A percentile compares a stretch with the other conserved stretches of the same genome.
phyloP scores from a whole-genome alignment of 2,888 invertebrate genomes.

The Dichetophora obliterata region DNA sequence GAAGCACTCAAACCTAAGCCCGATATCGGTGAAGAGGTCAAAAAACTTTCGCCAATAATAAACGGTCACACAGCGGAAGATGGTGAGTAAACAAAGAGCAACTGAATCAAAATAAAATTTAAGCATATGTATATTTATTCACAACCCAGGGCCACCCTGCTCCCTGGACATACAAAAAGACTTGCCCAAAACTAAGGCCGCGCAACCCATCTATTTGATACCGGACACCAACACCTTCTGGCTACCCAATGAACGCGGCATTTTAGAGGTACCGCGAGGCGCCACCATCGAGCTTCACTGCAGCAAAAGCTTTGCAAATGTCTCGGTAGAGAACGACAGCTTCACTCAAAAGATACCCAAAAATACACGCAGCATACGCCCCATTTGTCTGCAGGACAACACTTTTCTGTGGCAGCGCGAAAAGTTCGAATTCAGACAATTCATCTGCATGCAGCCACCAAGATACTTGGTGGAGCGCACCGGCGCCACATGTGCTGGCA shows the following conservation, averaged over 20 bases:
- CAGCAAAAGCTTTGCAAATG: constrained; percentile 49
- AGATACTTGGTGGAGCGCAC: constrained; percentile 55
- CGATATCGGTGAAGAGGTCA: neutral
- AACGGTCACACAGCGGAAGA: neutral
- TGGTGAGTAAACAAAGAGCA: neutral
- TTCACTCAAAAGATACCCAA: constrained; percentile 33
- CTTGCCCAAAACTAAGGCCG: constrained; percentile 71
- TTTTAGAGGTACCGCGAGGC: constrained; percentile 57
- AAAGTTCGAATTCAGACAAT: constrained; percentile 54
- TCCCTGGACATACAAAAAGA: constrained; percentile 57
- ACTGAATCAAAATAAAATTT: neutral
- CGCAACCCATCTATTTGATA: constrained; percentile 74
- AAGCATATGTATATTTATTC: neutral
- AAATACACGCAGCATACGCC: constrained; percentile 46
- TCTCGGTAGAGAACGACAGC: constrained; percentile 14
- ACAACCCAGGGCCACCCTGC: constrained; percentile 53
- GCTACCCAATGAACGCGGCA: constrained; percentile 58
- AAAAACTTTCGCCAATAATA: neutral
- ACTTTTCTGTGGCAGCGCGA: constrained; percentile 53
- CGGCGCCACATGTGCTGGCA: constrained; percentile 50
- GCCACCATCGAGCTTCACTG: constrained; percentile 63
- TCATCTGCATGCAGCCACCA: constrained; percentile 53
- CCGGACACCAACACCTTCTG: constrained; percentile 63
- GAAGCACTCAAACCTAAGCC: neutral
- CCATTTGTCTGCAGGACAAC: constrained; percentile 55